phyloP scores from a whole-genome alignment of 30 jellyfish, hydroid and myxozoan genomes.

The Rhopilema esculentum region DNA sequence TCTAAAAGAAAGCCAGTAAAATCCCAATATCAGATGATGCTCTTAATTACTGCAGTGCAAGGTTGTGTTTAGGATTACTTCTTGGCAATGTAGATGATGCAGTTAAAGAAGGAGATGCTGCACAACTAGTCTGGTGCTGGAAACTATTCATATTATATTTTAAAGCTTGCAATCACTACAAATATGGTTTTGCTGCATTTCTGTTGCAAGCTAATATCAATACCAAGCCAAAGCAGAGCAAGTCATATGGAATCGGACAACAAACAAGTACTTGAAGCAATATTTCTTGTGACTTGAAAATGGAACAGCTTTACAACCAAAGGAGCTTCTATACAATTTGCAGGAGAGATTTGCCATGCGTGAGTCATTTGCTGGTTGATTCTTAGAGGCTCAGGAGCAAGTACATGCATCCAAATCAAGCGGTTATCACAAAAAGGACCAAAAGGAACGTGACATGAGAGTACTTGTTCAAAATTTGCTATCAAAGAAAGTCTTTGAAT shows the following conservation, averaged over 20 bases:
- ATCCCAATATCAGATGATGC: not conserved
- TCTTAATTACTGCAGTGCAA: slow-evolving; percentile 1
- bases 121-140: slow-evolving; percentile 3
- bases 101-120: slow-evolving; percentile 10
- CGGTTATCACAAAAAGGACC: slow-evolving; percentile 13
- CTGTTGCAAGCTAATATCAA: slow-evolving; percentile 7
- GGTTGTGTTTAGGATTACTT: not conserved
- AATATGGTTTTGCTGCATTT: slow-evolving; percentile 4
- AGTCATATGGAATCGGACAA: not conserved
- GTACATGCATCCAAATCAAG: slow-evolving; percentile 1
- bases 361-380: slow-evolving; percentile 3
- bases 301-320: not conserved
- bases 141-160: slow-evolving; percentile 2
- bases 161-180: slow-evolving; percentile 3
- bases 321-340: slow-evolving; percentile 19
- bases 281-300: slow-evolving; percentile 27
- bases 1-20: slow-evolving; percentile 1
- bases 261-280: not conserved
- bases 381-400: slow-evolving; percentile 22
- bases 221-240: slow-evolving; percentile 14
- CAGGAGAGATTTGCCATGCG: slow-evolving; percentile 13
- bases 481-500: not conserved
- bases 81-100: slow-evolving; percentile 3
- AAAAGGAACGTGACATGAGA: slow-evolving; percentile 3
- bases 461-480: slow-evolving; percentile 5